Conservation (phyloP, 2,113 vertebrate species). For the Thinocorus orbignyianus region DNA sequence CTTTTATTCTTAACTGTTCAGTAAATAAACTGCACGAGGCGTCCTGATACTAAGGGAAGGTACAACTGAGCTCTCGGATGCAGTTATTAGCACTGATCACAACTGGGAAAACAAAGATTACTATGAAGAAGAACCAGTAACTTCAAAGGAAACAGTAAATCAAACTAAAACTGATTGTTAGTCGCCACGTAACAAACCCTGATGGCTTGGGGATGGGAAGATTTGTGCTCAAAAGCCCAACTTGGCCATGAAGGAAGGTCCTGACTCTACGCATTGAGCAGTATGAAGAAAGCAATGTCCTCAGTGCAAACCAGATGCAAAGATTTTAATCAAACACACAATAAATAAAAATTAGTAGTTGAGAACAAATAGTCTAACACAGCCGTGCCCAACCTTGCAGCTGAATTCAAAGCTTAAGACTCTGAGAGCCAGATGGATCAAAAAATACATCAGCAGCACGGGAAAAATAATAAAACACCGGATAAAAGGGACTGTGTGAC, state of each 20-base stretch:
- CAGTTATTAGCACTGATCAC: not conserved
- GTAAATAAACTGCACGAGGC: not conserved
- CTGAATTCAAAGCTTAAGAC: not conserved
- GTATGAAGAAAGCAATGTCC: not conserved
- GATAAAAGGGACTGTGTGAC: not conserved
- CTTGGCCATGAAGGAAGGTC: conserved; percentile 4
- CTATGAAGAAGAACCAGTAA: not conserved
- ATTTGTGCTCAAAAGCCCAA: not conserved
- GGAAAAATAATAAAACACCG: not conserved
- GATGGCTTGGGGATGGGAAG: not conserved
- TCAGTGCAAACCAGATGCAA: not conserved
- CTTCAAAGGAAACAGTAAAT: not conserved
- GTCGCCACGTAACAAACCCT: not conserved
- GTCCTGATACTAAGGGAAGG: not conserved
- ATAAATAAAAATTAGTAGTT: not conserved
- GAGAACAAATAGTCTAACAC: not conserved
- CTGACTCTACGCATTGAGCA: not conserved
- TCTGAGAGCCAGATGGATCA: not conserved
- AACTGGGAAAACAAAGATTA: not conserved
- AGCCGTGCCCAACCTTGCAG: not conserved
- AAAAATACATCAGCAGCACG: not conserved
- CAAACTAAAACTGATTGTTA: conserved; percentile 35
- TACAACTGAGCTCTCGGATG: not conserved
- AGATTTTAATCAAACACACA: not conserved
- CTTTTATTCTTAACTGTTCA: not conserved